These are phyloP conservation scores for Apamea monoglypha DNA, from an alignment of 2,888 invertebrate genomes.

Conservation along the genomic window DNA sequence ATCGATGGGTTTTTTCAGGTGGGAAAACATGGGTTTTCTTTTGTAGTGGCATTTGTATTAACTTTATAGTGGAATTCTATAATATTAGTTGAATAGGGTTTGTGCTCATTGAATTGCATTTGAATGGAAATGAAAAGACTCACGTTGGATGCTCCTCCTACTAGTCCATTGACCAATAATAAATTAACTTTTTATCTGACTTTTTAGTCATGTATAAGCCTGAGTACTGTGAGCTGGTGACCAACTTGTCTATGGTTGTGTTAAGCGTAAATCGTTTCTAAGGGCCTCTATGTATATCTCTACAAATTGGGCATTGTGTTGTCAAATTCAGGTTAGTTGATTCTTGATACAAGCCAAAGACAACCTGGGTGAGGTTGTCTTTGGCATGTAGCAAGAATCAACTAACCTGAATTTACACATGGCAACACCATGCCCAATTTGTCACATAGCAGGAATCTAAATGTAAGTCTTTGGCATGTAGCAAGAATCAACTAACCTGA, in stretches of 20 bases:
- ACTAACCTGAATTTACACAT: not conserved
- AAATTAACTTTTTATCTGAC: not conserved
- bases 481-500: not conserved
- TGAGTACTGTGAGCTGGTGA: not conserved
- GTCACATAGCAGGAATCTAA: too few relatives aligned
- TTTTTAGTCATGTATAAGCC: not conserved
- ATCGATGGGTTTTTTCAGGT: conserved; percentile 12
- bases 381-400: not conserved
- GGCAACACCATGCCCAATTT: too few relatives aligned
- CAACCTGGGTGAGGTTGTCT: too few relatives aligned
- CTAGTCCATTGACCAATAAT: conserved; percentile 8
- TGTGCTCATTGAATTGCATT: conserved; percentile 43
- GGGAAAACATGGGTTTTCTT: not conserved
- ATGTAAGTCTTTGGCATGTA: not conserved
- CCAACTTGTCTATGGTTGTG: not conserved
- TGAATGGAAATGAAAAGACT: conserved; percentile 7
- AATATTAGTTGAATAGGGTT: conserved; percentile 23
- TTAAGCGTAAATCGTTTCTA: not conserved
- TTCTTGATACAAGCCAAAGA: too few relatives aligned
- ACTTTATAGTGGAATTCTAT: conserved; percentile 45
- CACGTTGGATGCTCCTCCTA: not conserved
- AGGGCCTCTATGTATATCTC: too few relatives aligned
- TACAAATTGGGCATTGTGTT: too few relatives aligned
- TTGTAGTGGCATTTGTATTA: conserved; percentile 10
- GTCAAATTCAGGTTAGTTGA: too few relatives aligned